Conservation (phyloP, 2,888 invertebrate species). For the Criorhina ranunculi region DNA sequence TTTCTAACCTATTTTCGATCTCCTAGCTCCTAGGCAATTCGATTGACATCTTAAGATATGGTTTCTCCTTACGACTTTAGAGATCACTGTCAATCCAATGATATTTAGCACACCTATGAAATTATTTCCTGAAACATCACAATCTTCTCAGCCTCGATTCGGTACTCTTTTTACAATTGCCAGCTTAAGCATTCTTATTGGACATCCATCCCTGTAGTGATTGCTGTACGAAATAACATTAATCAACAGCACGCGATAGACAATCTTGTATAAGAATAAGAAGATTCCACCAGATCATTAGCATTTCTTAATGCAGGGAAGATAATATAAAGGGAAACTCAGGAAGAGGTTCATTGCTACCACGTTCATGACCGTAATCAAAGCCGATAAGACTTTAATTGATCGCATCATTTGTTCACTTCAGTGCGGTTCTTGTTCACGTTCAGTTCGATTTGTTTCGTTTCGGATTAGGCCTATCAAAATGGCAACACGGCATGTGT, state of each 20-base stretch:
- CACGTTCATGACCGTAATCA: slow-evolving; percentile 18
- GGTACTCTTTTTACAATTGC: not conserved
- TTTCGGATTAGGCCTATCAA: not conserved
- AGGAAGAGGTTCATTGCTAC: slow-evolving; percentile 48
- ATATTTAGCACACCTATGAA: not conserved
- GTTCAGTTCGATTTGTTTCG: slow-evolving; percentile 10
- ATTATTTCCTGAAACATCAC: not conserved
- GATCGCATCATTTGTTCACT: slow-evolving; percentile 24
- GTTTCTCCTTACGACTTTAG: too few relatives aligned
- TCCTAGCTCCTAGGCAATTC: too few relatives aligned
- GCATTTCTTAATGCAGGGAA: slow-evolving; percentile 6
- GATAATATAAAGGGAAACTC: slow-evolving; percentile 5
- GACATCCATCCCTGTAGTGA: not conserved
- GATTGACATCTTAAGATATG: too few relatives aligned
- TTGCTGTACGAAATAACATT: not conserved
- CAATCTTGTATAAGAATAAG: slow-evolving; percentile 1
- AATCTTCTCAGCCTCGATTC: not conserved
- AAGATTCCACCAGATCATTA: slow-evolving; percentile 6
- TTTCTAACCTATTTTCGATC: too few relatives aligned
- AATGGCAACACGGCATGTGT: slow-evolving; percentile 28
- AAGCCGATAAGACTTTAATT: slow-evolving; percentile 30
- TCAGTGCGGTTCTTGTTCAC: slow-evolving; percentile 25
- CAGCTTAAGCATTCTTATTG: not conserved
- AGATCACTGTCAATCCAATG: too few relatives aligned
- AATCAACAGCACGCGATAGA: not conserved